Conservation (phyloP, 2,797 vertebrate genomes). For the Hybognathus amarus region DNA sequence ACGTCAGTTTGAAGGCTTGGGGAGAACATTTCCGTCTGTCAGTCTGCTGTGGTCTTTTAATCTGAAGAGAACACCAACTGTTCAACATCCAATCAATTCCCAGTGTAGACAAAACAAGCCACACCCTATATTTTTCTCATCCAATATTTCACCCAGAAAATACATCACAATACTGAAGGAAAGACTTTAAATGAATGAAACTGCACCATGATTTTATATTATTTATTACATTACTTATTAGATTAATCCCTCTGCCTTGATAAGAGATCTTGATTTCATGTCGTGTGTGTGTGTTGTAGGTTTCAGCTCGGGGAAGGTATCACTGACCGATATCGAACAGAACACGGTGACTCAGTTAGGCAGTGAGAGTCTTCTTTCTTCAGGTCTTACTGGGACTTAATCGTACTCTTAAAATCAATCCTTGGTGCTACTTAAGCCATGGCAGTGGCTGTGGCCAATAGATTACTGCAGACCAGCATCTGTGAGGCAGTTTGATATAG, state of each 20-base stretch:
- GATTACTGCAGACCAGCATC: slow-evolving; percentile 28
- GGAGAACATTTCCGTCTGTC: too few relatives aligned
- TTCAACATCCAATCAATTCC: not conserved
- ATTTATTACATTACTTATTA: slow-evolving; percentile 48
- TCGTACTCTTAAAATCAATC: slow-evolving; percentile 47
- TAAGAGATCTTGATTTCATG: slow-evolving; percentile 20
- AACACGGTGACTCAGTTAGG: not conserved
- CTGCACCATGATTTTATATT: slow-evolving; percentile 36
- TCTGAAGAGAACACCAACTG: not conserved
- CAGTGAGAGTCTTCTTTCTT: slow-evolving; percentile 31
- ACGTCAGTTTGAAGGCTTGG: too few relatives aligned
- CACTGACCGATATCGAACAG: slow-evolving; percentile 22
- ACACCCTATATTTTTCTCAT: too few relatives aligned
- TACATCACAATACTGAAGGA: too few relatives aligned
- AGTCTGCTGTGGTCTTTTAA: too few relatives aligned
- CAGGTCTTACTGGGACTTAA: slow-evolving; percentile 29
- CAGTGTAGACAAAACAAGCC: too few relatives aligned
- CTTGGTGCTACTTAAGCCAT: slow-evolving; percentile 35
- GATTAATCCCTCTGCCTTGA: slow-evolving; percentile 57
- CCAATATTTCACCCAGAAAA: not conserved
- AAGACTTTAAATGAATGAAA: not conserved
- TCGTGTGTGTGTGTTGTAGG: not conserved
- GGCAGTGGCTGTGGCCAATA: slow-evolving; percentile 29
- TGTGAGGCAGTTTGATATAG: slow-evolving; percentile 38
- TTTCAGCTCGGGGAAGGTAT: slow-evolving; percentile 31